These are phyloP conservation scores for Antrozous pallidus DNA, from an alignment of 2,797 vertebrate species.

Conservation along the genomic window DNA sequence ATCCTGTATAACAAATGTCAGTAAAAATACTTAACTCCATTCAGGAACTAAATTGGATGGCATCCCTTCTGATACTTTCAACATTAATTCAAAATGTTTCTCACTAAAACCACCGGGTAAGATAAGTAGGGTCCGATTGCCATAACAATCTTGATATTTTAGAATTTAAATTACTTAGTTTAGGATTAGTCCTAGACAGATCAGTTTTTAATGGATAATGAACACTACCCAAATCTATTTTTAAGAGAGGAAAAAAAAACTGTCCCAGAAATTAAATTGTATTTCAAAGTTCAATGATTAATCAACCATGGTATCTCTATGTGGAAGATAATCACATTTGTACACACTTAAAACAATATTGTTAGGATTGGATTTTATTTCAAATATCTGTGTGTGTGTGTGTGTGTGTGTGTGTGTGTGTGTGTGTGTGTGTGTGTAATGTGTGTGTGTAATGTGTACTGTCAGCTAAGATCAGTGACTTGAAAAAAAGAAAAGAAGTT, in stretches of 20 bases:
- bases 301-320: neutral
- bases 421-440: neutral
- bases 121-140: neutral
- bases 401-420: neutral
- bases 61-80: neutral
- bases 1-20: neutral
- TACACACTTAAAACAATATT: neutral
- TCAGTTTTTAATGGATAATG: neutral
- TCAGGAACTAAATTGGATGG: neutral
- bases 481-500: neutral
- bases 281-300: neutral
- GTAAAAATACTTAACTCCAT: neutral
- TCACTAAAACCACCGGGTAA: neutral
- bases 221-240: neutral
- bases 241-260: neutral
- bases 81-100: neutral
- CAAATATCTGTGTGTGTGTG: neutral
- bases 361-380: neutral
- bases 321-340: neutral
- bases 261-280: neutral
- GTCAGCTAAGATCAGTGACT: neutral
- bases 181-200: neutral
- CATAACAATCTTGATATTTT: neutral
- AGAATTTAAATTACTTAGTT: neutral
- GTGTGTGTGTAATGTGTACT: neutral